These are phyloP conservation scores for Phalloptychus januarius DNA, from an alignment of 2,797 vertebrate genomes.

Conservation along the genomic window DNA sequence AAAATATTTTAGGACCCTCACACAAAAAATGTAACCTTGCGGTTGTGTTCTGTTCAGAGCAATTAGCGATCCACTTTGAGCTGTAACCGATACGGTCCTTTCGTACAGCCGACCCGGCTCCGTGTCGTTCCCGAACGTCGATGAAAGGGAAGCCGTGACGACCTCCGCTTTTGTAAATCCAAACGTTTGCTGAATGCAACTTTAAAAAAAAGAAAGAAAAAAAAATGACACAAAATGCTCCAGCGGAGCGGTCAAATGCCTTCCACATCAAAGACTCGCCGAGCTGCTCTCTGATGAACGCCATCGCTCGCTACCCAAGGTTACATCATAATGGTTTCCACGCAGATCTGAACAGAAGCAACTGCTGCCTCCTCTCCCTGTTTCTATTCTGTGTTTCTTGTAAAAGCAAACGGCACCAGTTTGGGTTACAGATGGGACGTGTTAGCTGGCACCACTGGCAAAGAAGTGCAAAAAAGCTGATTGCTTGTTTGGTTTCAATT, in stretches of 20 bases:
- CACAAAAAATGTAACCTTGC: constrained; percentile 16
- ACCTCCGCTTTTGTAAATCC: constrained; percentile 30
- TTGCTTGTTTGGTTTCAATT: not conserved
- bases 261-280: constrained; percentile 33
- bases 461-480: not conserved
- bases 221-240: not conserved
- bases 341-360: constrained; percentile 15
- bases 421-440: not conserved
- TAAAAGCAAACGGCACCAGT: not conserved
- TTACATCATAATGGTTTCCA: constrained; percentile 27
- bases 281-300: constrained; percentile 24
- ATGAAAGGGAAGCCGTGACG: constrained; percentile 32
- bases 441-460: not conserved
- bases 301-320: constrained; percentile 32
- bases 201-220: not conserved
- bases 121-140: constrained; percentile 13
- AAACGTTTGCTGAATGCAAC: constrained; percentile 33
- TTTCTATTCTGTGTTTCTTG: constrained; percentile 8
- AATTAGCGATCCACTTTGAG: not conserved
- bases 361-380: not conserved
- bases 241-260: constrained; percentile 25
- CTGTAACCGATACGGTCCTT: not conserved
- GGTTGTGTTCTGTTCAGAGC: not conserved
- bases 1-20: constrained; percentile 8
- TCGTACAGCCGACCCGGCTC: not conserved